A percentile compares a stretch with the other conserved stretches of the same genome.
phyloP scores from a whole-genome alignment of 2,888 invertebrate species.

The Cristatella mucedo region DNA sequence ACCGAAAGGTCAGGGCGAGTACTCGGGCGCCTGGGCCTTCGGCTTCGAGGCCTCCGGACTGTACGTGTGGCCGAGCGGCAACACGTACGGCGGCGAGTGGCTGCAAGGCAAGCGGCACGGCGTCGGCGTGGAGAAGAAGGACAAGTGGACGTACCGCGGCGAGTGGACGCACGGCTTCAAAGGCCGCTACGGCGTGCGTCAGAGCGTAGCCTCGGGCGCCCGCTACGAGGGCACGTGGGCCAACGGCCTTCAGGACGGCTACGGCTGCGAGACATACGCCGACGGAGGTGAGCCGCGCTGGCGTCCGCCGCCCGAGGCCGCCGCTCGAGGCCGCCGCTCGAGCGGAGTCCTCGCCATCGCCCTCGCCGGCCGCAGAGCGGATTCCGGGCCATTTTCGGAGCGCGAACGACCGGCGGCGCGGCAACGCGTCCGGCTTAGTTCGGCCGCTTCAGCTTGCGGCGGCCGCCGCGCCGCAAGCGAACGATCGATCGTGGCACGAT shows the following conservation, averaged over 20 bases:
- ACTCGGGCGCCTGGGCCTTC: conserved; percentile 92
- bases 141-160: conserved; percentile 83
- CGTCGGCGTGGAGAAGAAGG: conserved; percentile 80
- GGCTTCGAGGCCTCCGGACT: conserved; percentile 93
- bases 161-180: conserved; percentile 95
- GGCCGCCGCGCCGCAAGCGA: too few species aligned
- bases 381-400: too few species aligned
- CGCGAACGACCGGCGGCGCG: too few species aligned
- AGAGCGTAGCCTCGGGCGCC: conserved; percentile 67
- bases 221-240: conserved; percentile 52
- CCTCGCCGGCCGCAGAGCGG: too few species aligned
- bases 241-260: conserved; percentile 87
- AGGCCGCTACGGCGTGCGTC: conserved; percentile 84
- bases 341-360: too few species aligned
- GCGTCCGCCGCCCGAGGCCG: too few species aligned
- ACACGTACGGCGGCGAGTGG: conserved; percentile 91
- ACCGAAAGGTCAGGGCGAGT: conserved; percentile 90
- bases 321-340: too few species aligned
- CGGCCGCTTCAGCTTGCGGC: too few species aligned
- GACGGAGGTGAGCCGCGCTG: conserved; percentile 71
- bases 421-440: too few species aligned
- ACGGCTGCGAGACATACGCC: conserved; percentile 92
- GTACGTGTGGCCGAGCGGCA: conserved; percentile 57
- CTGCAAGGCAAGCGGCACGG: conserved; percentile 94
- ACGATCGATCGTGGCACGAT: too few species aligned